A percentile compares a stretch with the other conserved stretches of the same genome.
Evolutionary conservation across 2,888 invertebrate species (phyloP).

Genomic region (Perithous albicinctus): DNA sequence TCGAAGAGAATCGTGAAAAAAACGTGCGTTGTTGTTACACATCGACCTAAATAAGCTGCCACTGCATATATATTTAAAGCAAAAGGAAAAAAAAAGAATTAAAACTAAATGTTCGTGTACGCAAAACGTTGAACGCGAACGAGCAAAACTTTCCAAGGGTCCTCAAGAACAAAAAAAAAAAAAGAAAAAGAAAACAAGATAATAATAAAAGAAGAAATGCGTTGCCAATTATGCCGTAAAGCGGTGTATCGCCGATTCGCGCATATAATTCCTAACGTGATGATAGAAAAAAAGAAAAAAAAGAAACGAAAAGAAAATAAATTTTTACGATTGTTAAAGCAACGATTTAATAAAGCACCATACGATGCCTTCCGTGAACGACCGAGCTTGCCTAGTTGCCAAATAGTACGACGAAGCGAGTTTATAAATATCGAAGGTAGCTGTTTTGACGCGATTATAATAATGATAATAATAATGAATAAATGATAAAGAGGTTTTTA

Average conservation of each 20-base stretch:
- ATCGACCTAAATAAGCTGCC: constrained; percentile 50
- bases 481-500: constrained; percentile 40
- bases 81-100: constrained; percentile 17
- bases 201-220: constrained; percentile 36
- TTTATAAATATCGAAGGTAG: constrained; percentile 73
- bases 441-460: constrained; percentile 68
- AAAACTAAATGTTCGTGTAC: constrained; percentile 3
- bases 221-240: constrained; percentile 35
- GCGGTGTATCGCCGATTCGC: constrained; percentile 56
- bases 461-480: constrained; percentile 39
- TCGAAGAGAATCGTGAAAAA: constrained; percentile 17
- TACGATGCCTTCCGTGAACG: constrained; percentile 85
- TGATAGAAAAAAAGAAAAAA: constrained; percentile 24
- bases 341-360: constrained; percentile 83
- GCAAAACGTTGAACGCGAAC: constrained; percentile 36
- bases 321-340: constrained; percentile 83
- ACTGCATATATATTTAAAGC: constrained; percentile 44
- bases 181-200: constrained; percentile 1
- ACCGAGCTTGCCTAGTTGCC: constrained; percentile 84
- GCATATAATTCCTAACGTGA: constrained; percentile 62
- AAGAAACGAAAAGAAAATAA: constrained; percentile 48
- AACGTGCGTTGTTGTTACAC: constrained; percentile 23
- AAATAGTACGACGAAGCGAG: constrained; percentile 72
- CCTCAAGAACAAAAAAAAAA: constrained; percentile 34
- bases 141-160: constrained; percentile 37